phyloP scores from a whole-genome alignment of 1,140 invertebrate species.

The Lordiphosa mommai region DNA sequence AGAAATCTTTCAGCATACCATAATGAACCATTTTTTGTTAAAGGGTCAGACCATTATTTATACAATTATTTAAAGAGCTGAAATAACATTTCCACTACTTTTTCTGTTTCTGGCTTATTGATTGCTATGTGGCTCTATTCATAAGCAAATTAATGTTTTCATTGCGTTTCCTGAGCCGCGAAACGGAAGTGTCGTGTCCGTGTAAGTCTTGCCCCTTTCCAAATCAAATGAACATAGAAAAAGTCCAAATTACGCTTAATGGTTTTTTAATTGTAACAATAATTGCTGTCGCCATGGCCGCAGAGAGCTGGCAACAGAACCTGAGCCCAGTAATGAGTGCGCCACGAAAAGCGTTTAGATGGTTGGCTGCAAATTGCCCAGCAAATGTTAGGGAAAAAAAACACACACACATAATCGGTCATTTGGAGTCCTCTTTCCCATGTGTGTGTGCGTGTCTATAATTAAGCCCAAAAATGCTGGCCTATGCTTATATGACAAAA shows the following conservation, averaged over 20 bases:
- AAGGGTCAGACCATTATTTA: no score
- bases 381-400: conserved; percentile 1
- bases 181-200: conserved; percentile 50
- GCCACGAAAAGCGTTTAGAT: conserved; percentile 9
- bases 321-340: conserved; percentile 5
- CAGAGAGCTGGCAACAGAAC: conserved; percentile 7
- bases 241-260: conserved; percentile 71
- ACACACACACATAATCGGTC: conserved; percentile 32
- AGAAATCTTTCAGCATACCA: no score
- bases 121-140: conserved; percentile 5
- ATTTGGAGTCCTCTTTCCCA: conserved; percentile 23
- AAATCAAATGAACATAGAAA: conserved; percentile 31
- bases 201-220: background rate
- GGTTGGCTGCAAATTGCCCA: conserved; percentile 53
- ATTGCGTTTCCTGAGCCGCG: conserved; percentile 47
- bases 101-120: conserved; percentile 35
- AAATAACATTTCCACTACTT: background rate
- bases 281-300: conserved; percentile 72
- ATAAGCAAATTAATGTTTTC: conserved; percentile 61
- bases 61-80: background rate
- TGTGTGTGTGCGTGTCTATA: conserved; percentile 63
- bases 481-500: conserved; percentile 57
- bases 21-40: no score
- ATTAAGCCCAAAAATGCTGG: conserved; percentile 71
- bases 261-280: conserved; percentile 79